These are phyloP conservation scores for Oncorhynchus nerka DNA, from an alignment of 2,113 vertebrate genomes.

Conservation along the genomic window DNA sequence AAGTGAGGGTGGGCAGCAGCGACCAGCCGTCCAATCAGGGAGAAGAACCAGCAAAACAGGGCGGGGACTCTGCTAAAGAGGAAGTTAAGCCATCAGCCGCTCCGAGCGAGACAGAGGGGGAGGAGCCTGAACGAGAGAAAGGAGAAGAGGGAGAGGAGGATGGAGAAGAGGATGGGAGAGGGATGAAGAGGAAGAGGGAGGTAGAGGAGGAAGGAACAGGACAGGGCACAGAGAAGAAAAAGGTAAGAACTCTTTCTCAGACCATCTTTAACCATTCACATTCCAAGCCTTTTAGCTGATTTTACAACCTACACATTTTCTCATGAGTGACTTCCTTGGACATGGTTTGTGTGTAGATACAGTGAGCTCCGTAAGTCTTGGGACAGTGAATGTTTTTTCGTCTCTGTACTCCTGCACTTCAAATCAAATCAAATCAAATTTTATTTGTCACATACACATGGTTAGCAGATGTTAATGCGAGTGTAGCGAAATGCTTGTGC, in stretches of 20 bases:
- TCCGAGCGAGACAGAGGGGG: slow-evolving; percentile 1
- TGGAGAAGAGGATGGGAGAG: slow-evolving; percentile 54
- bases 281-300: too few species aligned
- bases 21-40: slow-evolving; percentile 22
- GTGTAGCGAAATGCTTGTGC: too few species aligned
- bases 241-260: slow-evolving; percentile 49
- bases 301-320: too few species aligned
- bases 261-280: neutral
- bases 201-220: slow-evolving; percentile 53
- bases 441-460: too few species aligned
- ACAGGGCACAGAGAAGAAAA: slow-evolving; percentile 68
- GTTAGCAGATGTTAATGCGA: too few species aligned
- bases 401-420: too few species aligned
- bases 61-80: neutral
- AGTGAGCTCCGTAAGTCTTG: too few species aligned
- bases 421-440: too few species aligned
- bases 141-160: slow-evolving; percentile 14
- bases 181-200: slow-evolving; percentile 70
- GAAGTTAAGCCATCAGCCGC: slow-evolving; percentile 5
- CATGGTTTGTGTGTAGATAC: too few species aligned
- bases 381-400: too few species aligned
- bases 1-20: slow-evolving; percentile 9
- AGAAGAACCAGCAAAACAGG: slow-evolving; percentile 6
- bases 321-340: too few species aligned
- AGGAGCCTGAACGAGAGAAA: slow-evolving; percentile 8